A percentile compares a stretch with the other conserved stretches of the same genome.
Evolutionary conservation across 2,113 vertebrate species (phyloP).

Genomic region (Mustela lutreola): DNA sequence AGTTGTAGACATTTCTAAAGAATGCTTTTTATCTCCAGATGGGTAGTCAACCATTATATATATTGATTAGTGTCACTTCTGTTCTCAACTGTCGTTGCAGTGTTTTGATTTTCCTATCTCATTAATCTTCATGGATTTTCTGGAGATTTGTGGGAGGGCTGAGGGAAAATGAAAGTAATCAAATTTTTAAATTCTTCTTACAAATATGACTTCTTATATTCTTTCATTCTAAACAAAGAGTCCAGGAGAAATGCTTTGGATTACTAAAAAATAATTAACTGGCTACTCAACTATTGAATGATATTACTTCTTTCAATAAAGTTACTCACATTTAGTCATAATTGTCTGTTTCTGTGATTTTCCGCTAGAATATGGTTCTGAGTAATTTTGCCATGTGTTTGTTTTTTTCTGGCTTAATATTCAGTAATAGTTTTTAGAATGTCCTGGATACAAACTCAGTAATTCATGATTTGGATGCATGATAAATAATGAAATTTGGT

Average conservation of each 20-base stretch:
- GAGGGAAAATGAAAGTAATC: slow-evolving; percentile 29
- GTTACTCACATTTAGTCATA: slow-evolving; percentile 19
- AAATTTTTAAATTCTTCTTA: slow-evolving; percentile 21
- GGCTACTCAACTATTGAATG: neutral
- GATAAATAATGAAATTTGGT: slow-evolving; percentile 23
- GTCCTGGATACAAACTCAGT: neutral
- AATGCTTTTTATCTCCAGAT: neutral
- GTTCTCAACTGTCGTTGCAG: slow-evolving; percentile 3
- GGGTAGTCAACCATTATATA: neutral
- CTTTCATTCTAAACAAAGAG: slow-evolving; percentile 29
- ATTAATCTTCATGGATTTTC: neutral
- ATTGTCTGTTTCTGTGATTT: slow-evolving; percentile 50
- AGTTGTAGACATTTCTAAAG: neutral
- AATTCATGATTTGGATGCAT: slow-evolving; percentile 17
- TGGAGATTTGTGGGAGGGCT: neutral
- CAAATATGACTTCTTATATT: neutral
- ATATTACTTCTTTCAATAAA: slow-evolving; percentile 18
- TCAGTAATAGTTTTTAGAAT: slow-evolving; percentile 28
- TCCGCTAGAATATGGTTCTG: neutral
- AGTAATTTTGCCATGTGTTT: neutral
- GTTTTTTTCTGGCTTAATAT: slow-evolving; percentile 35
- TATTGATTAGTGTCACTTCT: neutral
- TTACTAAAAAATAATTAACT: neutral
- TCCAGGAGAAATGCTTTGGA: neutral
- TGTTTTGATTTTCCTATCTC: slow-evolving; percentile 31